Percentiles rank a stretch among this genome's conserved stretches.
Evolutionary conservation across 2,113 vertebrate species (phyloP).

Genomic region (Hippocampus mohnikei): DNA sequence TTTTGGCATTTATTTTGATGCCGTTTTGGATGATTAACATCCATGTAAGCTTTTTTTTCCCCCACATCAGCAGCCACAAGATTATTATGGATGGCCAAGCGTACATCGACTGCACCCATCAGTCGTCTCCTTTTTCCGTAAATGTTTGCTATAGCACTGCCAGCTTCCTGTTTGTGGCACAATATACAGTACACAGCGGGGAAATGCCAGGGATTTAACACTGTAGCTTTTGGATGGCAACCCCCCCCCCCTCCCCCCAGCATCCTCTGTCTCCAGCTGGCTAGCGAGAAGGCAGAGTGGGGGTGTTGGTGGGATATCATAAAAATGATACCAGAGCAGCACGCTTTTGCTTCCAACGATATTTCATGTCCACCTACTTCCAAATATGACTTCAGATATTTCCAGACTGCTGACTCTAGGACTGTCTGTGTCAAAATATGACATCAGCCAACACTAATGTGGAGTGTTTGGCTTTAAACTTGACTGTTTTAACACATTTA

Average conservation of each 20-base stretch:
- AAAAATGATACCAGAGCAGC: neutral
- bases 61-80: neutral
- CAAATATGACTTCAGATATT: conserved; percentile 19
- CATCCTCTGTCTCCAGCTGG: conserved; percentile 46
- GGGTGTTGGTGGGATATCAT: neutral
- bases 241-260: conserved; percentile 13
- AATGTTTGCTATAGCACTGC: conserved; percentile 21
- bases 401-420: neutral
- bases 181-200: neutral
- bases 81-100: neutral
- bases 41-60: too few species aligned
- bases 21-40: too few species aligned
- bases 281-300: neutral
- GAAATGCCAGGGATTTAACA: conserved; percentile 11
- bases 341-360: neutral
- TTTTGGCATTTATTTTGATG: too few species aligned
- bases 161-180: conserved; percentile 31
- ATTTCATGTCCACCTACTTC: neutral
- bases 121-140: neutral
- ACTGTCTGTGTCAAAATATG: conserved; percentile 9
- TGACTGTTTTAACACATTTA: conserved; percentile 11
- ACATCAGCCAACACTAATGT: conserved; percentile 6
- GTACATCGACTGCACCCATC: neutral
- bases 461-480: conserved; percentile 9
- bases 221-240: conserved; percentile 36